phyloP scores from a whole-genome alignment of 2,888 invertebrate species.

The Brachyptera putata region DNA sequence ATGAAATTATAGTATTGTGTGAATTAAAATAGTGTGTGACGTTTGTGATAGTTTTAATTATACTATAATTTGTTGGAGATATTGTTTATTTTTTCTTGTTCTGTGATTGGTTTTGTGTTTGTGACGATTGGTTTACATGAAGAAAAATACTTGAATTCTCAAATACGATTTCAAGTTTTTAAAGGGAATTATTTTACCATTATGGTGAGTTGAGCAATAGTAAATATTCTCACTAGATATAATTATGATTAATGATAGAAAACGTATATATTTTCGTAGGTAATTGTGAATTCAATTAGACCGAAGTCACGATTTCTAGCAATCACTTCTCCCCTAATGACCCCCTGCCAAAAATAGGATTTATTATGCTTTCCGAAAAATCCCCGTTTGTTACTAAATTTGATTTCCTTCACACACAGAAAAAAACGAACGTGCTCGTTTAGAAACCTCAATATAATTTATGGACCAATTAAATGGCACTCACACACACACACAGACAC shows the following conservation, averaged over 20 bases:
- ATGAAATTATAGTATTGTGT: too few relatives aligned
- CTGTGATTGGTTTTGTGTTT: too few relatives aligned
- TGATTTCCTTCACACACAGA: too few relatives aligned
- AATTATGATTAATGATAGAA: slow-evolving; percentile 6
- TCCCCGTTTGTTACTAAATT: not conserved
- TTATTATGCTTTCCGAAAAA: not conserved
- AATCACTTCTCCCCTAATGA: slow-evolving; percentile 14
- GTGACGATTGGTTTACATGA: not conserved
- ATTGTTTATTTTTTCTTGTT: too few relatives aligned
- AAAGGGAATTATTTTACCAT: not conserved
- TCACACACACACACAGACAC: too few relatives aligned
- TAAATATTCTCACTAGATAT: not conserved
- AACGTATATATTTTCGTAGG: not conserved
- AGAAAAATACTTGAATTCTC: too few relatives aligned
- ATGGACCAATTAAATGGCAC: not conserved
- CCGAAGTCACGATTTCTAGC: not conserved
- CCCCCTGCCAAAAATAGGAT: slow-evolving; percentile 15
- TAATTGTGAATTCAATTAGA: slow-evolving; percentile 1
- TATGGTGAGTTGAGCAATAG: not conserved
- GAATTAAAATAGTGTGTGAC: too few relatives aligned
- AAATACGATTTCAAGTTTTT: not conserved
- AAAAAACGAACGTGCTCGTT: not conserved
- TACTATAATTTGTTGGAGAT: too few relatives aligned
- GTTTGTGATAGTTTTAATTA: too few relatives aligned
- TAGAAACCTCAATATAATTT: not conserved